phyloP scores from a whole-genome alignment of 2,888 invertebrate species.

The Mimachlamys varia region DNA sequence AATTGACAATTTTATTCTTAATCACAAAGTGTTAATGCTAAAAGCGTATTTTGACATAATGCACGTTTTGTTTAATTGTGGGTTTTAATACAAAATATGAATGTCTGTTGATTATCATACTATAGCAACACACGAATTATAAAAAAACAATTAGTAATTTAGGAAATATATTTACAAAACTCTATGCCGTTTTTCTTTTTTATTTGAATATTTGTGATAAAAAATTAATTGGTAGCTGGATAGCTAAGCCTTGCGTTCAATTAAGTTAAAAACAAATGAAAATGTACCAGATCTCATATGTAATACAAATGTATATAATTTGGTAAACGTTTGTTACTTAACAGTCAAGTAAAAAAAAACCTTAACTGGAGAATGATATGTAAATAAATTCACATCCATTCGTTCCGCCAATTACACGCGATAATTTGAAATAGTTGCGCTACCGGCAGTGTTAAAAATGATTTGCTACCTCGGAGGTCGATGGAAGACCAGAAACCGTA shows the following conservation, averaged over 20 bases:
- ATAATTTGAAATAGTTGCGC: constrained; percentile 29
- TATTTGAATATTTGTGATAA: no score
- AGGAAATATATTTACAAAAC: no score
- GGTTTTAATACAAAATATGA: no score
- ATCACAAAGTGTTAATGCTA: no score
- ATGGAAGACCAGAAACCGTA: constrained; percentile 16
- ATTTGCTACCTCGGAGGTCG: constrained; percentile 10
- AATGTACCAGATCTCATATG: neutral
- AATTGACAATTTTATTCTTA: no score
- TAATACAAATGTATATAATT: no score
- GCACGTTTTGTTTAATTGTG: no score
- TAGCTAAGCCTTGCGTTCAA: neutral
- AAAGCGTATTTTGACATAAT: no score
- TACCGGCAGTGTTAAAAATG: neutral
- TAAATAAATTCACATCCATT: constrained; percentile 23
- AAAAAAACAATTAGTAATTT: no score
- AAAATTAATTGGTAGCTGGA: neutral
- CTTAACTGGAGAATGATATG: neutral
- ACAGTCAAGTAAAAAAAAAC: neutral
- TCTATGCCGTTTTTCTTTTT: no score
- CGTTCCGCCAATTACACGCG: neutral
- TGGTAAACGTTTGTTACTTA: neutral
- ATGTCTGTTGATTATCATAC: no score
- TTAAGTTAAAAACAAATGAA: neutral
- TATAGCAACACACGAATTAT: no score